Percentiles rank a stretch among this genome's conserved stretches.
phyloP scores from a whole-genome alignment of 2,113 vertebrate species.

The Mormoops blainvillei region DNA sequence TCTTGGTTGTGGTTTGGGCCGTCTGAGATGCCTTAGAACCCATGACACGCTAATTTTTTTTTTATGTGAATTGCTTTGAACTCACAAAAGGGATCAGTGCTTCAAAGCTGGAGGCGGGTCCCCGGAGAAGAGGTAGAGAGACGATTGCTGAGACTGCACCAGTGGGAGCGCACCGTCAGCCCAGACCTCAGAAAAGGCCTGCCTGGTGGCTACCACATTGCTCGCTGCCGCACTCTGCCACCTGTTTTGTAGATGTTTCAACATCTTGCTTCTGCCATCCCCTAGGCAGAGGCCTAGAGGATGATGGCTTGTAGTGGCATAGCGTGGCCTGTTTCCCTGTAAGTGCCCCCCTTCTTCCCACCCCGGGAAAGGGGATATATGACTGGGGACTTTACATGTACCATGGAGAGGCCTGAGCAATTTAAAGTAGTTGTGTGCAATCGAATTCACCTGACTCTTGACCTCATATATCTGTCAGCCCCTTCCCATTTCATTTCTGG shows the following conservation, averaged over 20 bases:
- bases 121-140: background rate
- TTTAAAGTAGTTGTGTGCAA: background rate
- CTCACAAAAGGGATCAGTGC: constrained; percentile 2
- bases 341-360: background rate
- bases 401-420: background rate
- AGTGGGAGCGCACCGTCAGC: background rate
- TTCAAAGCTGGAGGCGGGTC: background rate
- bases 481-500: constrained; percentile 27
- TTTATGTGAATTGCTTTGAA: constrained; percentile 7
- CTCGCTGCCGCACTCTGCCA: background rate
- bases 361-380: background rate
- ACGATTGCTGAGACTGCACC: background rate
- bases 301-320: background rate
- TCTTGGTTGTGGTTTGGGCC: background rate
- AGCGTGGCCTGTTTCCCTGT: background rate
- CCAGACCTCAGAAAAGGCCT: background rate
- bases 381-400: background rate
- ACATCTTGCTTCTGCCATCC: background rate
- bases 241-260: background rate
- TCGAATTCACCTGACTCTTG: background rate
- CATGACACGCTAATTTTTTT: background rate
- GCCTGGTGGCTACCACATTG: background rate
- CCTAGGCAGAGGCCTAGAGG: background rate
- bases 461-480: background rate
- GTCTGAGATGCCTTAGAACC: background rate